Base-by-base conservation (phyloP, 2,888 invertebrate genomes). In the Hylaea fasciaria region DNA sequence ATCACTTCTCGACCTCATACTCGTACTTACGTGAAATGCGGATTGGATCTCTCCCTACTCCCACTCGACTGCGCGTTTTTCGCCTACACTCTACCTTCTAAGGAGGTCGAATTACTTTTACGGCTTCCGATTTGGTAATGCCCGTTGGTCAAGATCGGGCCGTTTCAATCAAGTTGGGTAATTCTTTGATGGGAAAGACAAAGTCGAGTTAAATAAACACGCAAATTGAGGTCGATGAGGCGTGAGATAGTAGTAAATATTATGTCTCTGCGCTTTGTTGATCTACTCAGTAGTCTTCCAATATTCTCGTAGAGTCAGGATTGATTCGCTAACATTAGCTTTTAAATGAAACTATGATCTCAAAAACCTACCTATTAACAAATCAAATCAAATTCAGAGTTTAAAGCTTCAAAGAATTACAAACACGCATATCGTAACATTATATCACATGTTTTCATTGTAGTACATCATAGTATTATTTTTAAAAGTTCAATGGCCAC, bases 21-120 rank as follows among this genome's bases (percentile, higher is more conserved):
- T 53, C 67, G 60, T 62, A 62, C 67, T 57, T 65, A 56, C 70
- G 65, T 73, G 73, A 69, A 69, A 66, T 64, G 62, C 48, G 68
- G 76, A 76, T 78, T 66, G 72, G 69, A 62, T 69, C 73, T 69
- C 70, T 69, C 73, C 71, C 62, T 64, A 65, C 69, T 69, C 73
- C 71, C 62, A 63, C 66, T 65, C 80, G 68, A 82, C 80, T 77
- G 82, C 83, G 82, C 83, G 73, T 62, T 58, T 64, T 61, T 66
- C 81, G 75, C 84, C 84, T 77, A 83, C 84, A 73, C 77, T 29
- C 60, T 56, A 50, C 82, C 80, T 63, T 79, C 60, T 77, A 82
- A 64, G 81, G 83, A 64, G 81, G 83, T 63, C 68, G 68, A 76
- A 80, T 79, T 82, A 79, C 77, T 80, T 74, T 70, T 72, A 62